phyloP scores from a whole-genome alignment of 2,888 invertebrate genomes.

The Chironomus tentans region DNA sequence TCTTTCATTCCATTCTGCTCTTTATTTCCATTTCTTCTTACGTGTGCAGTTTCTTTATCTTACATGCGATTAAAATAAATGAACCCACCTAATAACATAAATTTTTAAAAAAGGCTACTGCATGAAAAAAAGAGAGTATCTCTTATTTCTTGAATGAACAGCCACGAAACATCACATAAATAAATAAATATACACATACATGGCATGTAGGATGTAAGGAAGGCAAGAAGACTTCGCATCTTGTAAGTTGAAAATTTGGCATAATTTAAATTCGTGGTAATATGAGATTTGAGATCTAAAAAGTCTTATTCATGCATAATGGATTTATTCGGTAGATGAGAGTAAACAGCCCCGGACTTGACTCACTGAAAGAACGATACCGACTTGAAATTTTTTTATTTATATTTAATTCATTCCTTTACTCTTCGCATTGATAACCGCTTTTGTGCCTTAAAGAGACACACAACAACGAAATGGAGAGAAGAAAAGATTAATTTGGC shows the following conservation, averaged over 20 bases:
- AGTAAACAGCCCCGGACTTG: not conserved
- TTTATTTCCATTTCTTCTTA: not conserved
- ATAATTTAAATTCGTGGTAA: not conserved
- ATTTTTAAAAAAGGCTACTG: conserved; percentile 14
- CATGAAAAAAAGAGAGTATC: not conserved
- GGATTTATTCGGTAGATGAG: not conserved
- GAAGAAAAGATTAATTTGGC: conserved; percentile 14
- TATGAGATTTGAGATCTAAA: not conserved
- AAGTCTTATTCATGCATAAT: not conserved
- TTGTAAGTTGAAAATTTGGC: not conserved
- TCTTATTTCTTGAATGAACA: not conserved
- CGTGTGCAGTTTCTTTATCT: not conserved
- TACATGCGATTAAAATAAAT: conserved; percentile 23
- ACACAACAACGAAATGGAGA: not conserved
- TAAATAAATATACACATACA: not conserved
- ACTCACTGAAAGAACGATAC: no score
- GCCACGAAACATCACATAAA: no score
- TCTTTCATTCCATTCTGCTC: not conserved
- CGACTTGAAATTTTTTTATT: no score
- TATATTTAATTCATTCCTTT: no score
- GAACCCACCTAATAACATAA: conserved; percentile 19
- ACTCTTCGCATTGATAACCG: no score
- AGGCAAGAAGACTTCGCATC: not conserved
- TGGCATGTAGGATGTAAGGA: not conserved
- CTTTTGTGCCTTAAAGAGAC: not conserved